Evolutionary conservation across 92 coral and sea anemone genomes (phyloP).

Genomic region (Actinernus sp.): DNA sequence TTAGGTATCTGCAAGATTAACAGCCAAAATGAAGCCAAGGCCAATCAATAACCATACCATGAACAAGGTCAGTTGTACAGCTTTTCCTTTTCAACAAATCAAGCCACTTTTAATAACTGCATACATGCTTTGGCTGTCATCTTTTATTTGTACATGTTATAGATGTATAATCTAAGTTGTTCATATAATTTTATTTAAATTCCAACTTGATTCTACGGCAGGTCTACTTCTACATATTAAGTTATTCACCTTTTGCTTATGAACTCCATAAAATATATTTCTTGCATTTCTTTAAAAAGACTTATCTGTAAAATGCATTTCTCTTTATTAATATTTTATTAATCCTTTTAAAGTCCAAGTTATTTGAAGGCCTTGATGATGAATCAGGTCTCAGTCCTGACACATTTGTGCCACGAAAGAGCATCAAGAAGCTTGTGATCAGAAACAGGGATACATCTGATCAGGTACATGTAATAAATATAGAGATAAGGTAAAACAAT

Average conservation of each 20-base stretch:
- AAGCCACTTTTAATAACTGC: no score
- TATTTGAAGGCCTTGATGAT: slow-evolving; percentile 98
- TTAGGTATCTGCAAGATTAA: slow-evolving; percentile 92
- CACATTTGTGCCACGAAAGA: slow-evolving; percentile 96
- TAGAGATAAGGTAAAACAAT: no score
- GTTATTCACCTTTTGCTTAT: not conserved
- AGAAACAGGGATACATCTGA: slow-evolving; percentile 44
- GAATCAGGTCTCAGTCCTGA: slow-evolving; percentile 89
- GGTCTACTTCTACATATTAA: not conserved
- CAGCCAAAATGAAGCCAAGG: slow-evolving; percentile 94
- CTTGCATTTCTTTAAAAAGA: no score
- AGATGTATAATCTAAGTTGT: no score
- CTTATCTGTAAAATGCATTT: not conserved
- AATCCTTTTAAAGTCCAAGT: slow-evolving; percentile 67
- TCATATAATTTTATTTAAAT: no score
- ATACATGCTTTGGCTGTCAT: no score
- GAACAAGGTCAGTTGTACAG: slow-evolving; percentile 61
- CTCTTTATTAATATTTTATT: not conserved
- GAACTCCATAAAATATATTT: not conserved
- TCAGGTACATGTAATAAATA: no score
- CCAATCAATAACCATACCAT: slow-evolving; percentile 81
- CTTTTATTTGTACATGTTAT: no score
- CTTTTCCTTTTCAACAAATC: not conserved
- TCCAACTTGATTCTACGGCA: no score
- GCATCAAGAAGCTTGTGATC: slow-evolving; percentile 89